Base-by-base conservation (phyloP, 2,113 vertebrate genomes). In the Hemiprocne comata region DNA sequence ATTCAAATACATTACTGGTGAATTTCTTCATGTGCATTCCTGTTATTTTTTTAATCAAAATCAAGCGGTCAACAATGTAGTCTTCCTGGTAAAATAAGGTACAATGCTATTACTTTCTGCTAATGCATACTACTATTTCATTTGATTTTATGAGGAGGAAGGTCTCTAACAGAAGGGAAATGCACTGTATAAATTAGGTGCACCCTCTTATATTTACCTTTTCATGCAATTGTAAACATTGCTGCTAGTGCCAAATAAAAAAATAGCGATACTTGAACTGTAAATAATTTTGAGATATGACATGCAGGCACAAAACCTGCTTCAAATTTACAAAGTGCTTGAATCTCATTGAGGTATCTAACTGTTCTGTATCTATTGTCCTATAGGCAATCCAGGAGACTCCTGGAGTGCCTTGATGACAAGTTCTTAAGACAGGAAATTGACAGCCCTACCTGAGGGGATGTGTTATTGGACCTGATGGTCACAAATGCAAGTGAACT, bases 71-170 rank as follows among this genome's bases (percentile, higher is more conserved):
- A 92, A 84, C 51, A 90, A 38, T 89, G 57, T 73, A 89, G 33
- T 87, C 33, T 75, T 93, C 89, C 48, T 92, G 61, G 58, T 94
- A 89, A 69, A 94, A 93, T 89, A 82, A 93, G 86, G 44, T 89
- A 89, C 65, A 81, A 85, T 92, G 78, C 89, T 57, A 94, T 96
- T 94, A 65, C 50, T 85, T 90, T 86, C 50, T 81, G 13, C 77
- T 94, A 89, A 91, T 85, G 44, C 54, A 61, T 81, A 94, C 87
- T 87, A 51, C 13, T 12, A 26, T 78, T 87, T 94, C 92, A 91
- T 95, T 94, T 92, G 65, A 94, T 95, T 95, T 94, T 87, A 90
- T 38, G 28, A 78, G 50, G 53, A 90, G 58, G 57, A 92, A 57
- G 25, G 65, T 46, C 73, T 92, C 69, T 96, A 93, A 85, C 87